Evolutionary conservation across 2,797 vertebrate genomes (phyloP).

Genomic region (Myotis findleyi): DNA sequence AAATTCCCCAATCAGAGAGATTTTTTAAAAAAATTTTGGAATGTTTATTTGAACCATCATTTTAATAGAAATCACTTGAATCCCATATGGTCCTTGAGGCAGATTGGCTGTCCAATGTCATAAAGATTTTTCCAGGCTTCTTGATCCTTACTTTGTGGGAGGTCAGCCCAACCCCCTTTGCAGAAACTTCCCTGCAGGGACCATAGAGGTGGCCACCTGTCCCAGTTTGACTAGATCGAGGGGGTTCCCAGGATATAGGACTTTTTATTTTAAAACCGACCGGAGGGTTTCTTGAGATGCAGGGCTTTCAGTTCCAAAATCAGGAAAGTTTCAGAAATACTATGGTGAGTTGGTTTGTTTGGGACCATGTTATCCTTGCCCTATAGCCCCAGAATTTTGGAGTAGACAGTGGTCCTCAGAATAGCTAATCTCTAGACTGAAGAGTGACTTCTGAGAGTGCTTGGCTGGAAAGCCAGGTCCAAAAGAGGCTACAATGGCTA

Average conservation of each 20-base stretch:
- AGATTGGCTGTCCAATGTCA: not conserved
- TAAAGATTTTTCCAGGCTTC: not conserved
- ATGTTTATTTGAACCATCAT: not conserved
- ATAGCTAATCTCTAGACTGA: not conserved
- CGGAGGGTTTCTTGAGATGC: not conserved
- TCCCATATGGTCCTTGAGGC: not conserved
- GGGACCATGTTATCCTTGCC: not conserved
- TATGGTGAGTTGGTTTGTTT: not conserved
- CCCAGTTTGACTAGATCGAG: not conserved
- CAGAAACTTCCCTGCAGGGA: not conserved
- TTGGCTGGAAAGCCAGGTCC: not conserved
- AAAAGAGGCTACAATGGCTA: not conserved
- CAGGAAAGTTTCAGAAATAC: not conserved
- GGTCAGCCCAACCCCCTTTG: not conserved
- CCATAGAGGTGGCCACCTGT: not conserved
- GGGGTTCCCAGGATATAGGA: not conserved
- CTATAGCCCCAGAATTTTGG: not conserved
- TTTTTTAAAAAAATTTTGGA: not conserved
- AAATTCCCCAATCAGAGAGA: not conserved
- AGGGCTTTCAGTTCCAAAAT: not conserved
- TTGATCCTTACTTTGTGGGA: not conserved
- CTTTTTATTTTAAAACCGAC: not conserved
- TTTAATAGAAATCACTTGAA: not conserved
- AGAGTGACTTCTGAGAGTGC: not conserved
- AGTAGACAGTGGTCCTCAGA: not conserved